A percentile compares a stretch with the other conserved stretches of the same genome.
Conservation (phyloP, 35 echinoderm and acorn worm species). For the Stichopus chloronotus region DNA sequence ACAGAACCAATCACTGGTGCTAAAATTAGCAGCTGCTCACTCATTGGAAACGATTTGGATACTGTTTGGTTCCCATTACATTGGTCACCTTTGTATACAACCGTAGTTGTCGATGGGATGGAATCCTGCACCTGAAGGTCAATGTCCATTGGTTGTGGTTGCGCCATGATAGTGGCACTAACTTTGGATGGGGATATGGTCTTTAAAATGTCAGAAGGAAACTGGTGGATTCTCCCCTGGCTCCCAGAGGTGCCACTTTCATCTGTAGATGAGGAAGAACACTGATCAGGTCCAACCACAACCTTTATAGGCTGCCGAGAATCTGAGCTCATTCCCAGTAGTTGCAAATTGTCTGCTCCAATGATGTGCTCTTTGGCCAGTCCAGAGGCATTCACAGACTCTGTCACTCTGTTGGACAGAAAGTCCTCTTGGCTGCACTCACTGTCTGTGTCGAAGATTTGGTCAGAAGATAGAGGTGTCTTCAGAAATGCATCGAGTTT, state of each 20-base stretch:
- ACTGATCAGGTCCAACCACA: neutral
- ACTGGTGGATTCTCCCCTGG: neutral
- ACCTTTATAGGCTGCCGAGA: neutral
- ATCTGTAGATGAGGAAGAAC: neutral
- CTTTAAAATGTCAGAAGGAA: constrained; percentile 6
- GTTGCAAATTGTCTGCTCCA: too few relatives aligned
- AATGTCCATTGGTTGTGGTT: neutral
- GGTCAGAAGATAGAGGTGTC: neutral
- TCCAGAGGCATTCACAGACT: neutral
- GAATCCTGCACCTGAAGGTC: neutral
- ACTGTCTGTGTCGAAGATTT: constrained; percentile 9
- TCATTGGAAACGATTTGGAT: neutral
- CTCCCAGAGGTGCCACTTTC: neutral
- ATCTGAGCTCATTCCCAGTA: neutral
- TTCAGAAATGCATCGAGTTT: neutral
- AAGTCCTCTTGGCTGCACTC: neutral
- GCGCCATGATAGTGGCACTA: neutral
- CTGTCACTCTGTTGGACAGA: neutral
- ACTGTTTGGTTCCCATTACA: neutral
- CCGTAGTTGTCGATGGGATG: neutral
- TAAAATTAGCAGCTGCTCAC: neutral
- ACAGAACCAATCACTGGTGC: neutral
- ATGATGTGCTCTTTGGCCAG: neutral
- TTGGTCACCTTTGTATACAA: neutral
- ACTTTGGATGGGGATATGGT: neutral